Evolutionary conservation across 2,797 vertebrate species (phyloP).

Genomic region (Tiaroga cobitis): DNA sequence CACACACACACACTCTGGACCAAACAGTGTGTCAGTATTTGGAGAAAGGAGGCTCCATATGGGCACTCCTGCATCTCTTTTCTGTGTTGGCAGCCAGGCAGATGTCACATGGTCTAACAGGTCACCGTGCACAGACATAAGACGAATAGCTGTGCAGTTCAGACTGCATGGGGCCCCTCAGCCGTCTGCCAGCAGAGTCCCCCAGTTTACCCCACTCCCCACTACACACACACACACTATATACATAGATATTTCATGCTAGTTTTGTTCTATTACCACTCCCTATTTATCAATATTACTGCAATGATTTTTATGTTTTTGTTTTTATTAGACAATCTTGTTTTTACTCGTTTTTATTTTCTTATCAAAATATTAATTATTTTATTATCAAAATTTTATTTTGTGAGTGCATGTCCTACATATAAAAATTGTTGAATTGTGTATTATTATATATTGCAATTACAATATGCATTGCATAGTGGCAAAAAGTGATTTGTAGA

Average conservation of each 20-base stretch:
- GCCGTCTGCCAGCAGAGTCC: constrained; percentile 60
- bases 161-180: constrained; percentile 60
- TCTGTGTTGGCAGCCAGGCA: constrained; percentile 61
- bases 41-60: constrained; percentile 61
- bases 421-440: neutral
- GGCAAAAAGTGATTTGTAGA: neutral
- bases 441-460: neutral
- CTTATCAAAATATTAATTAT: too few species aligned
- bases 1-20: neutral
- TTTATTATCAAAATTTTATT: too few species aligned
- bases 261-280: constrained; percentile 4
- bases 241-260: constrained; percentile 29
- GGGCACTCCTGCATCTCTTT: constrained; percentile 59
- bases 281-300: neutral
- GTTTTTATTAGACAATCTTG: neutral
- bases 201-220: constrained; percentile 41
- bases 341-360: neutral
- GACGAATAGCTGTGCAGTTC: constrained; percentile 62
- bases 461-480: neutral
- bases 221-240: constrained; percentile 36
- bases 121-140: constrained; percentile 62
- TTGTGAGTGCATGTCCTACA: neutral
- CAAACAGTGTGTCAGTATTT: constrained; percentile 62
- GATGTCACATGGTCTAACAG: constrained; percentile 62
- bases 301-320: neutral